phyloP scores from a whole-genome alignment of 2,888 invertebrate genomes.

The Allolobophora icterica region DNA sequence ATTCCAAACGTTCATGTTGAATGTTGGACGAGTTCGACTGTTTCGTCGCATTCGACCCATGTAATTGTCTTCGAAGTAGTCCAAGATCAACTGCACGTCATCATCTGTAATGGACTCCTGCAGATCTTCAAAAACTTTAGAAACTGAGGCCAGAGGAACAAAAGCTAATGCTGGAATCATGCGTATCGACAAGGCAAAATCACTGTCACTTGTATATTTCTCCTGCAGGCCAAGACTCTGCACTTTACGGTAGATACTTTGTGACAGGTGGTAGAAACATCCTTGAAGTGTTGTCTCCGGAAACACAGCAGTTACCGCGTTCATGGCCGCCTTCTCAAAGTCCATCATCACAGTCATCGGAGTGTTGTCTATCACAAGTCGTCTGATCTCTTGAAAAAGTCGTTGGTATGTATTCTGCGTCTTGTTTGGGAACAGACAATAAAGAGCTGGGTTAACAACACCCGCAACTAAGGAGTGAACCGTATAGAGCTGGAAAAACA shows the following conservation, averaged over 20 bases:
- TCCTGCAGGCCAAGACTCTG: not conserved
- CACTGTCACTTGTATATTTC: not conserved
- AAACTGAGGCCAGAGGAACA: not conserved
- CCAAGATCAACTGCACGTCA: too few relatives aligned
- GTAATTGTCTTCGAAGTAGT: too few relatives aligned
- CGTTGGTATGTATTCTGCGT: not conserved
- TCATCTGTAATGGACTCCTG: too few relatives aligned
- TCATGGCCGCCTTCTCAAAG: not conserved
- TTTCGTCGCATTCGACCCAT: too few relatives aligned
- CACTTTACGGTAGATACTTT: not conserved
- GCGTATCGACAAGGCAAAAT: not conserved
- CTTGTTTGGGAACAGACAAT: not conserved
- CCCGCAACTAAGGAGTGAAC: not conserved
- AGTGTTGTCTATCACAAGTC: not conserved
- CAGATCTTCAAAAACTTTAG: not conserved
- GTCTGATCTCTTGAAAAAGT: not conserved
- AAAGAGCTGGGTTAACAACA: not conserved
- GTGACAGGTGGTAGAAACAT: not conserved
- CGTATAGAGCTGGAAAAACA: not conserved
- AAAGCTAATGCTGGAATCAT: not conserved
- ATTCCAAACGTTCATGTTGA: too few relatives aligned
- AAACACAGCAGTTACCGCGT: too few relatives aligned
- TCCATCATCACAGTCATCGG: not conserved
- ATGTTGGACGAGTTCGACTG: too few relatives aligned
- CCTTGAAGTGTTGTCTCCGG: not conserved